Conservation (phyloP, 2,797 vertebrate species). For the Spondyliosoma cantharus region DNA sequence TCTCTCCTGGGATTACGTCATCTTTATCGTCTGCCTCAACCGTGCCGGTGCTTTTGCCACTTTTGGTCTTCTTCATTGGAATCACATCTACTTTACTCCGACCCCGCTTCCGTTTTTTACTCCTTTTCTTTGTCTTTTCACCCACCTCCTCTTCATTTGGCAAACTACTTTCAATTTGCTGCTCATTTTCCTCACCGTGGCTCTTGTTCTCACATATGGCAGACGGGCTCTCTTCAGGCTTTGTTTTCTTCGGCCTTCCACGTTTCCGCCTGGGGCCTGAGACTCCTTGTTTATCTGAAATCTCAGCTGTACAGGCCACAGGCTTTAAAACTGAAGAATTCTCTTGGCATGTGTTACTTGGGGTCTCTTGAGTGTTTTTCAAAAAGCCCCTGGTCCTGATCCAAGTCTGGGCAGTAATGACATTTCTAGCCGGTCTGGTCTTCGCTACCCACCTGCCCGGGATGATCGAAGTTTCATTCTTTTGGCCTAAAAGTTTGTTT, state of each 20-base stretch:
- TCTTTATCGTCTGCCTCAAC: background rate
- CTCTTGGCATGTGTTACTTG: background rate
- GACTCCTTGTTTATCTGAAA: background rate
- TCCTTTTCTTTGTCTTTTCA: background rate
- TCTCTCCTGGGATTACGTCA: background rate
- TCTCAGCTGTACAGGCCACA: accelerated
- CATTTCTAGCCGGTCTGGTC: background rate
- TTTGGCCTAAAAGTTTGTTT: background rate
- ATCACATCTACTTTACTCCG: background rate
- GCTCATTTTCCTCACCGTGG: background rate
- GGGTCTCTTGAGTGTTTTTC: conserved; percentile 10
- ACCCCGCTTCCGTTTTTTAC: conserved; percentile 1
- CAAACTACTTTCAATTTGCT: background rate
- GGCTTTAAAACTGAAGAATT: background rate
- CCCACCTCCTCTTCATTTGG: background rate
- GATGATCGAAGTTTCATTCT: background rate
- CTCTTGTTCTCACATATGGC: background rate
- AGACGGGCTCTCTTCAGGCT: accelerated
- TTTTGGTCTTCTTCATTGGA: background rate
- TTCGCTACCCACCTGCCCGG: background rate
- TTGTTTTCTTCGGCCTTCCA: conserved; percentile 63
- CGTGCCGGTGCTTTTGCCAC: background rate
- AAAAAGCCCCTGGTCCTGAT: conserved; percentile 54
- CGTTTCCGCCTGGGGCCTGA: conserved; percentile 18
- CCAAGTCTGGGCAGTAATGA: background rate